Evolutionary conservation across 2,113 vertebrate species (phyloP).

Genomic region (Epinephelus cyanopodus): DNA sequence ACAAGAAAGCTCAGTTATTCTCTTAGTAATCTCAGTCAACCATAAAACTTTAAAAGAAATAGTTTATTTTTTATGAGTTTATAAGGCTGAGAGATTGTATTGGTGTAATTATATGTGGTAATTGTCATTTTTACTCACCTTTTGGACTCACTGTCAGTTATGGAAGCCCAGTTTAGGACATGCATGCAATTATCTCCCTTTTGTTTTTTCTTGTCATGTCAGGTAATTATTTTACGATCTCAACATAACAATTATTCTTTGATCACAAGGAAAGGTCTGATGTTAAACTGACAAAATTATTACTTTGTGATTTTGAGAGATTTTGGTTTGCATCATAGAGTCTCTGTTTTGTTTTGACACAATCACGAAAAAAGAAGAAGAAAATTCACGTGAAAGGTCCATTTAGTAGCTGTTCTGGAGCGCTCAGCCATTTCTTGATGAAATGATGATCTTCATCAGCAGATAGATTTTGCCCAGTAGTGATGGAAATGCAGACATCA

Average conservation of each 20-base stretch:
- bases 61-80: not conserved
- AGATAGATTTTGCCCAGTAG: no score
- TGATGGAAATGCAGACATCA: no score
- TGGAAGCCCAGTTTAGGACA: not conserved
- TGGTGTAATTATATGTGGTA: not conserved
- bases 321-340: not conserved
- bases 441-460: not conserved
- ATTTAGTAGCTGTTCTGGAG: no score
- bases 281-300: not conserved
- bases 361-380: not conserved
- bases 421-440: not conserved
- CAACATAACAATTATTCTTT: not conserved
- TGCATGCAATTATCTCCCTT: not conserved
- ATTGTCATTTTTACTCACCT: not conserved
- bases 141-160: not conserved
- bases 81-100: not conserved
- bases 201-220: not conserved
- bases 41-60: not conserved
- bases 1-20: not conserved
- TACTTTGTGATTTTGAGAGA: not conserved
- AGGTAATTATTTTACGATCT: not conserved
- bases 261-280: not conserved
- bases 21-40: not conserved
- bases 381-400: no score
- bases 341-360: not conserved